These are phyloP conservation scores for Thelaira solivaga DNA, from an alignment of 2,888 invertebrate species.

Conservation along the genomic window DNA sequence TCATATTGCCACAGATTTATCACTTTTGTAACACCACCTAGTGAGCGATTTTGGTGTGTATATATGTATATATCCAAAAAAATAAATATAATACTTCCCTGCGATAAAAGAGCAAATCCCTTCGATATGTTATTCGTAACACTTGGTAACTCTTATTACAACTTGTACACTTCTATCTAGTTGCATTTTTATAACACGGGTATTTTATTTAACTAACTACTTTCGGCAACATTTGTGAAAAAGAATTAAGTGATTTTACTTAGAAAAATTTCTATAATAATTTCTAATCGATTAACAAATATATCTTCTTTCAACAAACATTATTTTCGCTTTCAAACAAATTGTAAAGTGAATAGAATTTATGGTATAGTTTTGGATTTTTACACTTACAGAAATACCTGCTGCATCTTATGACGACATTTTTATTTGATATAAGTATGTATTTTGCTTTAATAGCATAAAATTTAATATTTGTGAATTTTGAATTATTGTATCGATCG, in stretches of 20 bases:
- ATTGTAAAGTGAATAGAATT: conserved; percentile 7
- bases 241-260: conserved; percentile 18
- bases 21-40: no score
- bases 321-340: background rate
- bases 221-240: conserved; percentile 43
- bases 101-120: background rate
- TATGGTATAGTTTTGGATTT: conserved; percentile 9
- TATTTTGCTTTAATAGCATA: background rate
- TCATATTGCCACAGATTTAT: no score
- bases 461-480: background rate
- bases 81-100: no score
- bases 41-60: no score
- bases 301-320: background rate
- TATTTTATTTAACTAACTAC: conserved; percentile 37
- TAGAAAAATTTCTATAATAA: conserved; percentile 8
- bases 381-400: conserved; percentile 38
- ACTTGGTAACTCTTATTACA: conserved; percentile 35
- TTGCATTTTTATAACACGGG: conserved; percentile 47
- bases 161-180: conserved; percentile 46
- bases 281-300: conserved; percentile 11
- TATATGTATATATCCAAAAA: no score
- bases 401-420: conserved; percentile 51
- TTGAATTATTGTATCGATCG: background rate
- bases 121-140: background rate
- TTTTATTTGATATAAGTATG: conserved; percentile 25